phyloP scores from a whole-genome alignment of 1,140 invertebrate genomes.

The Cydia splendana region DNA sequence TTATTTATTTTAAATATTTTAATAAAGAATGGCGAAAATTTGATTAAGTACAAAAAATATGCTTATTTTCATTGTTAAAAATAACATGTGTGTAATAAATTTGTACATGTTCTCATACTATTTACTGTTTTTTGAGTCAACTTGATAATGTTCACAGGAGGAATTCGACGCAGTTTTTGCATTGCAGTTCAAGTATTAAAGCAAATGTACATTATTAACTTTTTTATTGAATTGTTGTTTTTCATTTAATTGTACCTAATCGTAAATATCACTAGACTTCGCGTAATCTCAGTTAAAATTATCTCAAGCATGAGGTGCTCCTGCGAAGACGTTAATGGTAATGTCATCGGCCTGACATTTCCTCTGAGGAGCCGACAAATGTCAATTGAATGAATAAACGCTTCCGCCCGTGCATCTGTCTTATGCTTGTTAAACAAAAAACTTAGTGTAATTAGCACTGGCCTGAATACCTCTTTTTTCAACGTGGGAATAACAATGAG shows the following conservation, averaged over 20 bases:
- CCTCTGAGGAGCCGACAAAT: slow-evolving; percentile 36
- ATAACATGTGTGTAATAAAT: too few relatives aligned
- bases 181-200: too few relatives aligned
- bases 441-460: slow-evolving; percentile 35
- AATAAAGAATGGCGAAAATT: background rate
- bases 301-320: background rate
- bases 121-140: too few relatives aligned
- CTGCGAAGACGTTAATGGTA: slow-evolving; percentile 24
- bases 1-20: background rate
- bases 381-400: slow-evolving; percentile 37
- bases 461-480: slow-evolving; percentile 32
- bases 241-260: too few relatives aligned
- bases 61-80: too few relatives aligned
- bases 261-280: too few relatives aligned
- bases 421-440: slow-evolving; percentile 30
- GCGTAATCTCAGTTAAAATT: background rate
- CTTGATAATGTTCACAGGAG: too few relatives aligned
- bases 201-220: background rate
- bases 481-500: slow-evolving; percentile 18
- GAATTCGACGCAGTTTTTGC: background rate
- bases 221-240: too few relatives aligned
- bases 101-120: too few relatives aligned
- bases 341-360: slow-evolving; percentile 20
- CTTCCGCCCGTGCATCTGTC: slow-evolving; percentile 38
- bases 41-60: too few relatives aligned